Evolutionary conservation across 2,113 vertebrate genomes (phyloP).

Genomic region (Aegotheles bennettii): DNA sequence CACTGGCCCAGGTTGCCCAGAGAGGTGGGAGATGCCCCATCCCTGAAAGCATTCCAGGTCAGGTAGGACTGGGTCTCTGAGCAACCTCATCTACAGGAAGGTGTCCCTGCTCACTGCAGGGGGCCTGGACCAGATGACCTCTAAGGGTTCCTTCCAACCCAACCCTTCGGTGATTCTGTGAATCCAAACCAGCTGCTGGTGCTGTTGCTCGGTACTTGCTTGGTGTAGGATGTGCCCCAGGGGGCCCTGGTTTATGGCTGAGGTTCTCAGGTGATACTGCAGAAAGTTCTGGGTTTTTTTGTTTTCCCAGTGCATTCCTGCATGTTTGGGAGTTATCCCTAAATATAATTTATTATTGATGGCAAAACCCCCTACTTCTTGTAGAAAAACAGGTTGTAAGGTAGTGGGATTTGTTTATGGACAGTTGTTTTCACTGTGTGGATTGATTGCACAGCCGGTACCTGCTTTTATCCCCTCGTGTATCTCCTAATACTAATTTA

Average conservation of each 20-base stretch:
- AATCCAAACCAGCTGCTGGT: neutral
- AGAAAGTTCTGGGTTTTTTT: neutral
- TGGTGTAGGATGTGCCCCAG: accelerated
- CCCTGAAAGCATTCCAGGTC: neutral
- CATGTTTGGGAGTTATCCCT: neutral
- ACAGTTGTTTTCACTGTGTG: neutral
- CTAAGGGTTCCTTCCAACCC: neutral
- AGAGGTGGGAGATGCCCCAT: neutral
- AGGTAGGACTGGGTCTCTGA: neutral
- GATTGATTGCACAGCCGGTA: neutral
- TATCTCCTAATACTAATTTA: neutral
- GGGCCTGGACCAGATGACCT: neutral
- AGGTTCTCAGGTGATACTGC: no score
- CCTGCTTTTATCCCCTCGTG: neutral
- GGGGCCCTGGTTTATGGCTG: neutral
- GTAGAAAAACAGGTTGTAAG: neutral
- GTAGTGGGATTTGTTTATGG: neutral
- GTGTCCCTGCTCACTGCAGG: neutral
- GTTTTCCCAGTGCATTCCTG: neutral
- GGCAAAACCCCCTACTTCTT: neutral
- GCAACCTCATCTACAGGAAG: neutral
- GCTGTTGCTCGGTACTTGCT: neutral
- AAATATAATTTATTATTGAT: neutral
- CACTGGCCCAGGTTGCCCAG: neutral
- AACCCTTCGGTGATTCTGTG: no score